A percentile compares a stretch with the other conserved stretches of the same genome.
Conservation (phyloP, 2,888 invertebrate species). For the Dromius quadrimaculatus region DNA sequence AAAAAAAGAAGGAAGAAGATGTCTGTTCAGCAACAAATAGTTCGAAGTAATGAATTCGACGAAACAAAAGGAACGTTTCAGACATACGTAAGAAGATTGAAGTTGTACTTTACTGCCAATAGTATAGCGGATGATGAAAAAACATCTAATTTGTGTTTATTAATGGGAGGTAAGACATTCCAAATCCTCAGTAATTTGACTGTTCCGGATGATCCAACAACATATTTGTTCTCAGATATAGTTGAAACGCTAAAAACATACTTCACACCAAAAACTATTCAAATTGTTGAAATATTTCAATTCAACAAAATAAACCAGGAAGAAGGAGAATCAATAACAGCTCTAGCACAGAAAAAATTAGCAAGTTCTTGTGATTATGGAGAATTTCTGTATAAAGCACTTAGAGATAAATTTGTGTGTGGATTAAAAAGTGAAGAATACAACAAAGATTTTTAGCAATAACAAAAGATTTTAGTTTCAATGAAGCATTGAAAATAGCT, state of each 20-base stretch:
- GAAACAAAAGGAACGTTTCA: neutral
- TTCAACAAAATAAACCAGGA: slow-evolving; percentile 10
- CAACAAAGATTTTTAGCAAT: slow-evolving; percentile 3
- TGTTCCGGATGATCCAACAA: neutral
- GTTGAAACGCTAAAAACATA: neutral
- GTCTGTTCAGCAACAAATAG: neutral
- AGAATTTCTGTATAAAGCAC: slow-evolving; percentile 1
- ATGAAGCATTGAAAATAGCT: neutral
- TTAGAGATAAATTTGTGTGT: neutral
- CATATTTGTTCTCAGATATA: too few relatives aligned
- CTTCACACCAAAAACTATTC: neutral
- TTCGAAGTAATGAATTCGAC: neutral
- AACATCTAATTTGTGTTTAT: neutral
- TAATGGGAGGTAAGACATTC: neutral
- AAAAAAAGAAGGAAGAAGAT: too few relatives aligned
- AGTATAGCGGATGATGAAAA: neutral
- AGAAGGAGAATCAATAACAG: neutral
- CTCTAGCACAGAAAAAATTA: neutral
- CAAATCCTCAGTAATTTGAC: neutral
- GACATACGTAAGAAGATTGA: neutral
- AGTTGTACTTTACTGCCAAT: neutral
- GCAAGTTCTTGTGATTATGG: neutral
- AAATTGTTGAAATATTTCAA: slow-evolving; percentile 2
- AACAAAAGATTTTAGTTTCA: slow-evolving; percentile 1
- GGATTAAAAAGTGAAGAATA: neutral